Base-by-base conservation (phyloP, 2,797 vertebrate genomes). In the Syngnathus rostellatus region DNA sequence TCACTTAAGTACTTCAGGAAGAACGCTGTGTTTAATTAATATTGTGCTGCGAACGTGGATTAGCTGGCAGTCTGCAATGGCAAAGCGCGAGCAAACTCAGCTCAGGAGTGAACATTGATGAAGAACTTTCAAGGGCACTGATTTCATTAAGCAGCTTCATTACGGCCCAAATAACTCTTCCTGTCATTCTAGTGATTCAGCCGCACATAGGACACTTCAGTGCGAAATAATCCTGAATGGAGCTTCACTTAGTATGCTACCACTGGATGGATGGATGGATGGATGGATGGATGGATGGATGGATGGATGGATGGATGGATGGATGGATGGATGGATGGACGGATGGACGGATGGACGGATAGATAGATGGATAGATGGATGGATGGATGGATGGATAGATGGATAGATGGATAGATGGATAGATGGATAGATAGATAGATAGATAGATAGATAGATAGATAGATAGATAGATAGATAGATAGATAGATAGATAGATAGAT, bases 101-200 rank as follows among this genome's bases (percentile, higher is more conserved):
- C 78, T 68, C 81, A 87, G 89, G 90, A 82, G 88, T 73, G 87
- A 81, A 88, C 93, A 93, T 91, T 88, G 90, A 94, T 95, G 92
- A 93, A 90, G 92, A 93, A 92, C 91, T 93, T 94, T 93, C 94
- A 94, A 95, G 93, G 95, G 90, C 92, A 91, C 90, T 85, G 90
- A 90, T 92, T 93, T 93, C 93, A 92, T 93, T 94, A 93, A 91
- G 91, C 86, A 72, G 85, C 91, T 92, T 94, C 90, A 89, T 92
- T 92, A 91, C 84, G 67, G 87, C 86, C 86, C 82, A 89, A 92
- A 91, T 92, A 94, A 94, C 87, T 92, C 84, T 91, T 90, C 86
- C 87, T 89, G 91, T 92, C 92, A 86, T 86, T 90, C 85, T 82
- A 85, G 83, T 81, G 83, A 81, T 83, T 79, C 70, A 72, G 74